phyloP scores from a whole-genome alignment of 2,888 invertebrate genomes.

The Tanytarsus gracilentus region DNA sequence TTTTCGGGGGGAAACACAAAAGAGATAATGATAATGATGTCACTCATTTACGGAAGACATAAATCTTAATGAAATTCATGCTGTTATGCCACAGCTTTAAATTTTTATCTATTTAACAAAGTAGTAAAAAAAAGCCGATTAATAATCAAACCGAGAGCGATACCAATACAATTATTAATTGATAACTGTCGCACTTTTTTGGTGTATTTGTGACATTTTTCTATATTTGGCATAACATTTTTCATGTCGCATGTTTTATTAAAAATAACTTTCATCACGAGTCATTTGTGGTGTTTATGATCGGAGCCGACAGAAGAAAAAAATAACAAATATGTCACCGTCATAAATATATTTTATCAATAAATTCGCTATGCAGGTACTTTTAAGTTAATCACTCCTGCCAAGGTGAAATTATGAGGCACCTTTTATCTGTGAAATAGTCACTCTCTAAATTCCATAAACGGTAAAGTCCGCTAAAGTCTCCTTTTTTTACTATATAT shows the following conservation, averaged over 20 bases:
- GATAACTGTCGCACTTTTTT: neutral
- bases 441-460: slow-evolving; percentile 20
- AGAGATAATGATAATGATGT: neutral
- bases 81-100: too few species aligned
- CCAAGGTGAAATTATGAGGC: slow-evolving; percentile 13
- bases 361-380: too few species aligned
- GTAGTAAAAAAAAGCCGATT: too few species aligned
- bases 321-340: too few species aligned
- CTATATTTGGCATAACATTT: slow-evolving; percentile 17
- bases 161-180: neutral
- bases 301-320: too few species aligned
- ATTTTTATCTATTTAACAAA: neutral
- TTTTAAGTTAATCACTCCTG: too few species aligned
- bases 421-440: too few species aligned
- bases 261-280: too few species aligned
- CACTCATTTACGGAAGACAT: slow-evolving; percentile 9
- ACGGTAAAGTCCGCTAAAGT: slow-evolving; percentile 21
- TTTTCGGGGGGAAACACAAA: neutral
- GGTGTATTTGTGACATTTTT: slow-evolving; percentile 13
- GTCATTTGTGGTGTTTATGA: too few species aligned
- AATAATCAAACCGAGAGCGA: neutral
- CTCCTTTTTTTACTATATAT: too few species aligned
- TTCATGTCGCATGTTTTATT: too few species aligned
- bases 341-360: too few species aligned
- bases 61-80: slow-evolving; percentile 19